A percentile compares a stretch with the other conserved stretches of the same genome.
Conservation (phyloP, 30 jellyfish, hydroid and myxozoan genomes). For the Cassiopea xamachana region DNA sequence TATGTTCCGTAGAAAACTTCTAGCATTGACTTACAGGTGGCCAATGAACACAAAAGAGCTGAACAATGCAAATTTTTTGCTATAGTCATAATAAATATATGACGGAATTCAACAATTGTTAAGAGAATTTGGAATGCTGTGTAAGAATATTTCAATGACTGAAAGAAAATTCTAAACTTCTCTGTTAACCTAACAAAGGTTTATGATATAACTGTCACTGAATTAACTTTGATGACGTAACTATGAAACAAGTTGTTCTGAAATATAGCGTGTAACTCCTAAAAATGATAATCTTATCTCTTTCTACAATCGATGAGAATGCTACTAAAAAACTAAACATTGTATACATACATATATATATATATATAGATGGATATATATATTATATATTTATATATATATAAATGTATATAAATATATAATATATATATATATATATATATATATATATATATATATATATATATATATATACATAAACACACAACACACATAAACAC, state of each 20-base stretch:
- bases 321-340: too few species aligned
- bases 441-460: too few species aligned
- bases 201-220: neutral
- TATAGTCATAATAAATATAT: neutral
- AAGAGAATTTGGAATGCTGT: neutral
- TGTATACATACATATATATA: too few species aligned
- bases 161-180: neutral
- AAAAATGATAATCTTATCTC: too few species aligned
- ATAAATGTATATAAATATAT: too few species aligned
- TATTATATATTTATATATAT: too few species aligned
- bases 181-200: neutral
- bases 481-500: too few species aligned
- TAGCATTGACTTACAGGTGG: neutral
- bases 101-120: neutral
- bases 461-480: too few species aligned
- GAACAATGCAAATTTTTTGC: neutral
- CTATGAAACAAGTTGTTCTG: neutral
- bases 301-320: too few species aligned
- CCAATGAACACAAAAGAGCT: neutral
- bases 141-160: neutral
- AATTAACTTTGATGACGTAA: neutral
- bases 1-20: too few species aligned
- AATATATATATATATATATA: too few species aligned
- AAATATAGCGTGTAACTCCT: neutral
- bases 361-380: too few species aligned